Conservation (phyloP, 2,888 invertebrate genomes). For the Perithous albicinctus region DNA sequence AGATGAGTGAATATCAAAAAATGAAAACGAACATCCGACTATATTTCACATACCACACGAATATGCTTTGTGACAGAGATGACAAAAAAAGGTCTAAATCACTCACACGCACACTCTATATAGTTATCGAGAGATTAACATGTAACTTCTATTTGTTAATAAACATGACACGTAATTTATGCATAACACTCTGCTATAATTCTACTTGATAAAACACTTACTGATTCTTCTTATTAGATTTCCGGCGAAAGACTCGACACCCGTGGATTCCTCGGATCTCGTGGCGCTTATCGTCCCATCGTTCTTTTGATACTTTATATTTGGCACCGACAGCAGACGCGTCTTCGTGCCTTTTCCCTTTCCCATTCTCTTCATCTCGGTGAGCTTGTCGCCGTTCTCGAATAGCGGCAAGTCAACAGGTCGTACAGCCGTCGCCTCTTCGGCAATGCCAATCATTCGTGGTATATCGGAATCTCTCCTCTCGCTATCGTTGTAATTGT, state of each 20-base stretch:
- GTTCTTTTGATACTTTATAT: constrained; percentile 88
- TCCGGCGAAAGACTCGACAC: constrained; percentile 88
- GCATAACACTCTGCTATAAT: constrained; percentile 67
- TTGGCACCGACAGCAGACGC: constrained; percentile 91
- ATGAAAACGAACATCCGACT: constrained; percentile 58
- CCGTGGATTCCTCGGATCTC: constrained; percentile 66
- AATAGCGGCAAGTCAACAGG: constrained; percentile 89
- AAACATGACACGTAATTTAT: constrained; percentile 63
- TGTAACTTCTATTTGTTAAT: constrained; percentile 52
- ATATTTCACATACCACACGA: constrained; percentile 60
- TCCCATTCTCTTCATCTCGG: constrained; percentile 85
- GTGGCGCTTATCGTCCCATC: constrained; percentile 75
- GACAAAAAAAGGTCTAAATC: constrained; percentile 42
- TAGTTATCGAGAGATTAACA: constrained; percentile 53
- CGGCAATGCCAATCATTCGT: constrained; percentile 37
- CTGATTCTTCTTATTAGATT: constrained; percentile 94
- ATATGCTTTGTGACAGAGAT: constrained; percentile 58
- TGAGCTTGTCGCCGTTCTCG: constrained; percentile 83
- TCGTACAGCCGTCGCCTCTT: constrained; percentile 78
- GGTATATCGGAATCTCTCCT: constrained; percentile 48
- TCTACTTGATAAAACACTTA: constrained; percentile 87
- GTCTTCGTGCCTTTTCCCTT: constrained; percentile 87
- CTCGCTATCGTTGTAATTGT: constrained; percentile 44
- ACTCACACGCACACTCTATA: constrained; percentile 60
- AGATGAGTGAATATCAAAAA: constrained; percentile 42